A percentile compares a stretch with the other conserved stretches of the same genome.
Evolutionary conservation across 2,797 vertebrate species (phyloP).

Genomic region (Perodicticus potto): DNA sequence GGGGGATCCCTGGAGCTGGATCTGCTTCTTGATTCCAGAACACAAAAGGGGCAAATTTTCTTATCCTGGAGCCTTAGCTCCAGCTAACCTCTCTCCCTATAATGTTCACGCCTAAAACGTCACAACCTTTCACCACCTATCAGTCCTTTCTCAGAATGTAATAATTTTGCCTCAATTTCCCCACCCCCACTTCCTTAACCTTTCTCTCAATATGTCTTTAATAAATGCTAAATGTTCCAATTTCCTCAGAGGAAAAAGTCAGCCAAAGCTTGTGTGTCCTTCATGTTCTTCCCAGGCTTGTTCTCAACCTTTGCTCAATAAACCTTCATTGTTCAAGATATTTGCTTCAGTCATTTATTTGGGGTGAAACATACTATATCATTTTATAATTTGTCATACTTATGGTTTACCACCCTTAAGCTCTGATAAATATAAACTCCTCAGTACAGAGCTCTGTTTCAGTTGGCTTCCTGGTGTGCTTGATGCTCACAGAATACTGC

Average conservation of each 20-base stretch:
- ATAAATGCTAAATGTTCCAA: too few species aligned
- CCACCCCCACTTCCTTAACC: too few species aligned
- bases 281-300: too few species aligned
- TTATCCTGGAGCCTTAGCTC: not conserved
- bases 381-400: not conserved
- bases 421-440: not conserved
- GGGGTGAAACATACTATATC: not conserved
- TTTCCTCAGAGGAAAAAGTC: too few species aligned
- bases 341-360: too few species aligned
- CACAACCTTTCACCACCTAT: not conserved
- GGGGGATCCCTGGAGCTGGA: not conserved
- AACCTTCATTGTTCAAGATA: too few species aligned
- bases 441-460: not conserved
- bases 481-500: not conserved
- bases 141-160: not conserved
- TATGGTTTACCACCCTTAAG: not conserved
- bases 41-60: not conserved
- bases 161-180: too few species aligned
- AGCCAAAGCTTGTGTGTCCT: too few species aligned
- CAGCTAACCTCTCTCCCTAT: rapidly evolving
- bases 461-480: not conserved
- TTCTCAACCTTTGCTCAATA: too few species aligned
- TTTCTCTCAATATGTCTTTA: too few species aligned
- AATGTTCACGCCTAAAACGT: not conserved
- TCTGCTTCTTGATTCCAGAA: too few species aligned